Conservation (phyloP, 2,797 vertebrate species). For the Galagoides demidoff region DNA sequence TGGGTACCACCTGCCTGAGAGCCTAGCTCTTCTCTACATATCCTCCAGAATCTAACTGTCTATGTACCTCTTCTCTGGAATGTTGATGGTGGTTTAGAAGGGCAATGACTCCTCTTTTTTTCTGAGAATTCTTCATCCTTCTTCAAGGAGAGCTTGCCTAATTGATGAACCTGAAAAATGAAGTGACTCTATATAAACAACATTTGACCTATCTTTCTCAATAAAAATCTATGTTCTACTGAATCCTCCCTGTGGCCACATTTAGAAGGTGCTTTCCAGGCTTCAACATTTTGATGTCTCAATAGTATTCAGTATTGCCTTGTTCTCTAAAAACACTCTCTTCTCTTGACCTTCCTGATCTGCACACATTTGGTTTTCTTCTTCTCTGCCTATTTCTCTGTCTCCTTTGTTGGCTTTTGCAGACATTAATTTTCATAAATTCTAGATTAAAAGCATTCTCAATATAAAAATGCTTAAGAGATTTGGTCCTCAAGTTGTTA, state of each 20-base stretch:
- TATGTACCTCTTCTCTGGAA: slow-evolving; percentile 36
- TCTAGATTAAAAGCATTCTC: not conserved
- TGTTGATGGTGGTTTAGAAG: not conserved
- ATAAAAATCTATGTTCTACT: not conserved
- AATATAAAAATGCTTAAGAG: not conserved
- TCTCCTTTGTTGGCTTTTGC: not conserved
- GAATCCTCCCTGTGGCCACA: not conserved
- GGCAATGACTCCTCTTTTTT: not conserved
- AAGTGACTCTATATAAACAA: not conserved
- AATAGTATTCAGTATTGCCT: not conserved
- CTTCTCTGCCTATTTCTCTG: not conserved
- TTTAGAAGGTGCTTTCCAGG: not conserved
- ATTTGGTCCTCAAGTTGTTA: not conserved
- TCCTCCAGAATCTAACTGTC: not conserved
- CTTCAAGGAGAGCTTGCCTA: not conserved
- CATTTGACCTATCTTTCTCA: not conserved
- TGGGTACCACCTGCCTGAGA: not conserved
- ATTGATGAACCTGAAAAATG: not conserved
- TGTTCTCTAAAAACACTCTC: not conserved
- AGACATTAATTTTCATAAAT: not conserved
- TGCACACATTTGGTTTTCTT: not conserved
- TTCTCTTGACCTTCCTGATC: not conserved
- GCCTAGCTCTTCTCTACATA: not conserved
- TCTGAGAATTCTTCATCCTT: not conserved
- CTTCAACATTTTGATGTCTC: not conserved